These are phyloP conservation scores for Loris lydekkerianus DNA, from an alignment of 2,797 vertebrate species.

Conservation along the genomic window DNA sequence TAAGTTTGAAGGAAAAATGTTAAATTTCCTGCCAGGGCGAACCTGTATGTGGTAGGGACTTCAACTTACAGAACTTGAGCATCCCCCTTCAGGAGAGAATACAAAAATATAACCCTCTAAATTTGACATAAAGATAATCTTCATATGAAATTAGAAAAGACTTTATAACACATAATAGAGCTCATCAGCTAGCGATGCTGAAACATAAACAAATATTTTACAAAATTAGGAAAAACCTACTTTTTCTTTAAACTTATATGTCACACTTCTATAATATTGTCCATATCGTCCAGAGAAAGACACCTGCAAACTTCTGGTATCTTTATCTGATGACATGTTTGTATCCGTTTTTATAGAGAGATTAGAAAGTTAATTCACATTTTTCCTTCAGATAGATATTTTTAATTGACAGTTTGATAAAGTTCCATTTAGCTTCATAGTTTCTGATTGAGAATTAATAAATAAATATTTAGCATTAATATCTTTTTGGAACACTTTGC, in stretches of 20 bases:
- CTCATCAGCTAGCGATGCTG: background rate
- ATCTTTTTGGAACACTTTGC: background rate
- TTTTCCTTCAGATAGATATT: background rate
- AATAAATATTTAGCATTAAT: background rate
- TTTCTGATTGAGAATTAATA: background rate
- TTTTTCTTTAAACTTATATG: background rate
- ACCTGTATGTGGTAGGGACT: background rate
- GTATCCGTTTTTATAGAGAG: background rate
- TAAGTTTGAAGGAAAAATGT: background rate
- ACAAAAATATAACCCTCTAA: background rate
- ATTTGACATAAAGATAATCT: background rate
- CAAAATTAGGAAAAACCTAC: background rate
- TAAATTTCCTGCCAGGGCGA: background rate
- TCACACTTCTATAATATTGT: background rate
- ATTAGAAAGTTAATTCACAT: background rate
- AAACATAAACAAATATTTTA: background rate
- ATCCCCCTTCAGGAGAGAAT: background rate
- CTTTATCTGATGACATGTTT: background rate
- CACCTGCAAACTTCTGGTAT: background rate
- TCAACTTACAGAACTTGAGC: background rate
- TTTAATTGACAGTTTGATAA: background rate
- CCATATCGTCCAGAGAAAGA: background rate
- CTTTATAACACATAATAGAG: background rate
- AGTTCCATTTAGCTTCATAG: background rate
- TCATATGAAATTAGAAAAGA: background rate